Conservation (phyloP, 1,140 invertebrate genomes). For the Macrostomum lignano region DNA sequence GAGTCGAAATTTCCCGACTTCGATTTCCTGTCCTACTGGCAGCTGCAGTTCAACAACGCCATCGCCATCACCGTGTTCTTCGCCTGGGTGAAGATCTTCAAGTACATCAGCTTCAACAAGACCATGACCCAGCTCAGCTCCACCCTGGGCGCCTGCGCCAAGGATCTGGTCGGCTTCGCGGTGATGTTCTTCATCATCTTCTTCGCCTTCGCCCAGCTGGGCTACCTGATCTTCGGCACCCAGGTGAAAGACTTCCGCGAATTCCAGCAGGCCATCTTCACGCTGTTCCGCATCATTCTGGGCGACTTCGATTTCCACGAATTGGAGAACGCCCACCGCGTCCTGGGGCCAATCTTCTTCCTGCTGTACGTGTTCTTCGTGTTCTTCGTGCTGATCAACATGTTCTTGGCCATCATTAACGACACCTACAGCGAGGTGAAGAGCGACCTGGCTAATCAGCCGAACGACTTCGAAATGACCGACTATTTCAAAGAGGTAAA, state of each 20-base stretch:
- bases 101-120: conserved; percentile 8
- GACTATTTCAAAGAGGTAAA: conserved; percentile 3
- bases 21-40: conserved; percentile 8
- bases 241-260: conserved; percentile 23
- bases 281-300: conserved; percentile 43
- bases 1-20: conserved; percentile 7
- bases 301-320: conserved; percentile 42
- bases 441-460: neutral
- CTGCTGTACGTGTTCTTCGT: conserved; percentile 47
- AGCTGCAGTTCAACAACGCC: conserved; percentile 9
- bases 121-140: conserved; percentile 9
- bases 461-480: conserved; percentile 3
- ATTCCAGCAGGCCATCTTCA: conserved; percentile 36
- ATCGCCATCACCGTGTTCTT: conserved; percentile 9
- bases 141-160: conserved; percentile 10
- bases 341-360: conserved; percentile 50
- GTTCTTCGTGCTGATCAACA: conserved; percentile 50
- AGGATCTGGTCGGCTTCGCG: conserved; percentile 7
- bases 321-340: conserved; percentile 38
- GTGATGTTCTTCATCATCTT: conserved; percentile 9
- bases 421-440: conserved; percentile 27
- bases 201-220: conserved; percentile 26
- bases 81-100: conserved; percentile 10
- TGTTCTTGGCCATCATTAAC: conserved; percentile 55
- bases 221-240: conserved; percentile 40